Evolutionary conservation across 2,888 invertebrate species (phyloP).

Genomic region (Hofmannophila pseudospretella): DNA sequence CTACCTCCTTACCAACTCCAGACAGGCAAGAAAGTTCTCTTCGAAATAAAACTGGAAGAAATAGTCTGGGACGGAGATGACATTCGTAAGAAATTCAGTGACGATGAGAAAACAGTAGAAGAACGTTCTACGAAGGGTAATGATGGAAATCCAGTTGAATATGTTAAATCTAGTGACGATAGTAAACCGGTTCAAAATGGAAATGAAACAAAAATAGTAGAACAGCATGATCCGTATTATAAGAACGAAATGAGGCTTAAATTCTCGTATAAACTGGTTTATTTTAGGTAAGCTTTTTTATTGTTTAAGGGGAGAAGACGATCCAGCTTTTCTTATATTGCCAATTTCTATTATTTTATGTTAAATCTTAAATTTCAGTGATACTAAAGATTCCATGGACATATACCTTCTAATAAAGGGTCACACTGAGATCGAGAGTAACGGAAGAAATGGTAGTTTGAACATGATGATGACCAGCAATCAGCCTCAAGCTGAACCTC

Average conservation of each 20-base stretch:
- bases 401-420: not conserved
- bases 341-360: no score
- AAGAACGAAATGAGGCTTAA: conserved; percentile 22
- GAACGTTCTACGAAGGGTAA: no score
- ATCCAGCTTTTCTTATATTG: no score
- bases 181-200: no score
- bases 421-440: conserved; percentile 18
- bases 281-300: conserved; percentile 43
- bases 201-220: no score
- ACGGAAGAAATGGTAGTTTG: conserved; percentile 35
- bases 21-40: conserved; percentile 20
- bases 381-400: not conserved
- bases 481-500: conserved; percentile 29
- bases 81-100: no score
- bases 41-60: conserved; percentile 18
- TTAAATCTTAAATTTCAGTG: no score
- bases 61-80: not conserved
- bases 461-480: conserved; percentile 38
- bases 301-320: no score
- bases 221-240: not conserved
- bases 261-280: conserved; percentile 26
- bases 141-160: no score
- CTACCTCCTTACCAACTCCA: conserved; percentile 42
- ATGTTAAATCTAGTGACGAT: no score
- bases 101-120: no score